Evolutionary conservation across 2,797 vertebrate genomes (phyloP).

Genomic region (Otolemur crassicaudatus): DNA sequence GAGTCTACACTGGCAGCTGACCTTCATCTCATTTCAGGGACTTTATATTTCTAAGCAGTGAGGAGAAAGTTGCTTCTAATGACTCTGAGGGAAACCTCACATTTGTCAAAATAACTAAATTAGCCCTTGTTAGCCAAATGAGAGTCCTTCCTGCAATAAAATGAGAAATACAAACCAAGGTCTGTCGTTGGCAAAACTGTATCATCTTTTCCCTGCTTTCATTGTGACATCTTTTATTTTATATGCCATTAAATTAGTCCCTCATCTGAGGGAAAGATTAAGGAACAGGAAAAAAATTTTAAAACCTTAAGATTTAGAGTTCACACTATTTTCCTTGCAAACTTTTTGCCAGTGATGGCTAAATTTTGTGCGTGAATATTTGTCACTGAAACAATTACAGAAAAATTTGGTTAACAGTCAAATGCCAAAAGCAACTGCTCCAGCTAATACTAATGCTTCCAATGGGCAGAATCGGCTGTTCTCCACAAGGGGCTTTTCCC

Average conservation of each 20-base stretch:
- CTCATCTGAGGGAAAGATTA: not conserved
- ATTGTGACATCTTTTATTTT: conserved; percentile 30
- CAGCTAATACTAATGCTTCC: not conserved
- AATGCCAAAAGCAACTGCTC: not conserved
- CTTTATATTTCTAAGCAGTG: conserved; percentile 52
- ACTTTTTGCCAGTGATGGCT: not conserved
- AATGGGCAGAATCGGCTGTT: not conserved
- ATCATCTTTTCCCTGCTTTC: conserved; percentile 46
- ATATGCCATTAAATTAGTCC: not conserved
- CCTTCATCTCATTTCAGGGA: conserved; percentile 51
- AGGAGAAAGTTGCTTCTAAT: conserved; percentile 45
- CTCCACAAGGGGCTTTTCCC: not conserved
- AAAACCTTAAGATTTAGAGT: not conserved
- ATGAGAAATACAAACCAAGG: conserved; percentile 28
- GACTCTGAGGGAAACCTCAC: not conserved
- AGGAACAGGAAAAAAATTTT: not conserved
- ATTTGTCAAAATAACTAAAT: conserved; percentile 26
- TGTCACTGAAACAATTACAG: not conserved
- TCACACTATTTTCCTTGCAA: not conserved
- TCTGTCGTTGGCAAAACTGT: conserved; percentile 16
- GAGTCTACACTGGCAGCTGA: not conserved
- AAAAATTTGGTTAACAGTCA: not conserved
- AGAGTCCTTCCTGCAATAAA: not conserved
- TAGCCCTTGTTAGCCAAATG: not conserved
- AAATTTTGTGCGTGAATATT: conserved; percentile 46